A percentile compares a stretch with the other conserved stretches of the same genome.
Evolutionary conservation across 2,113 vertebrate species (phyloP).

Genomic region (Rynchops niger): DNA sequence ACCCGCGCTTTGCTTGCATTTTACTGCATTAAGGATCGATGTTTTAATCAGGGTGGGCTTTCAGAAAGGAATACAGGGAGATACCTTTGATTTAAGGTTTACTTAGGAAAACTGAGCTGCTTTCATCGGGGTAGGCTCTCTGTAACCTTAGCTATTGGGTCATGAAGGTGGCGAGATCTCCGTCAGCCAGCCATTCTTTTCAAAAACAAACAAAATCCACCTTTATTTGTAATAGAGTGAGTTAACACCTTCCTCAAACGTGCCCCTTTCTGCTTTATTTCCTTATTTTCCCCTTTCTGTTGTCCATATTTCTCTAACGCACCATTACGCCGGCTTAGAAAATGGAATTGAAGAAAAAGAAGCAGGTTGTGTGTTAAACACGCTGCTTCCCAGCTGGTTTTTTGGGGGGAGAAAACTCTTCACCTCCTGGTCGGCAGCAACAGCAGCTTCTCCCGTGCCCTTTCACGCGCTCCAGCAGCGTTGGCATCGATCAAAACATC

Average conservation of each 20-base stretch:
- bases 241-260: not conserved
- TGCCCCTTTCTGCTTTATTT: not conserved
- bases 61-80: not conserved
- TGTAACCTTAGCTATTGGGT: not conserved
- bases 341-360: not conserved
- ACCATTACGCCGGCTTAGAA: not conserved
- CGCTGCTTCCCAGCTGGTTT: accelerated
- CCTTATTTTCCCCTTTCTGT: not conserved
- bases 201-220: not conserved
- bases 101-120: not conserved
- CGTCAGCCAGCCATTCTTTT: accelerated
- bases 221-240: no score
- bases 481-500: not conserved
- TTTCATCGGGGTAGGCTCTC: accelerated
- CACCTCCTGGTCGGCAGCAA: not conserved
- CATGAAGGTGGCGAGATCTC: not conserved
- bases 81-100: not conserved
- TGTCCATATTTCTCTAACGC: accelerated
- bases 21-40: accelerated
- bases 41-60: not conserved
- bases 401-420: not conserved
- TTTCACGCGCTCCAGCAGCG: accelerated
- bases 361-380: not conserved
- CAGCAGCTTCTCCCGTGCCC: accelerated
- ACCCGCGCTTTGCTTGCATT: accelerated